A percentile compares a stretch with the other conserved stretches of the same genome.
Evolutionary conservation across 2,113 vertebrate genomes (phyloP).

Genomic region (Oxyruncus cristatus): DNA sequence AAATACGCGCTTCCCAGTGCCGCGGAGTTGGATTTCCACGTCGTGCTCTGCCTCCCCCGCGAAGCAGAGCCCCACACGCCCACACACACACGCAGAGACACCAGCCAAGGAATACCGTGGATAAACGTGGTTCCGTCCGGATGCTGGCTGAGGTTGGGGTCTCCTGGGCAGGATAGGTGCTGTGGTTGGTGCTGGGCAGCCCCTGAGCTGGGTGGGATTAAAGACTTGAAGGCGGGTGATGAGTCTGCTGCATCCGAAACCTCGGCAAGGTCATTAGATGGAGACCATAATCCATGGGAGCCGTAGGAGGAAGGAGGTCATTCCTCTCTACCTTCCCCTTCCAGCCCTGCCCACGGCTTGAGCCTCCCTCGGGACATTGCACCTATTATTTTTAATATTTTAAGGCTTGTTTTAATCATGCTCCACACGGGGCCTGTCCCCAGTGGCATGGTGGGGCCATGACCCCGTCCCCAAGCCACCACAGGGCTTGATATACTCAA

Average conservation of each 20-base stretch:
- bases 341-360: neutral
- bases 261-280: neutral
- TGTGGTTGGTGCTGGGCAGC: neutral
- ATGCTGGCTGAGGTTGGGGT: neutral
- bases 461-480: neutral
- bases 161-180: neutral
- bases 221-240: neutral
- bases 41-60: neutral
- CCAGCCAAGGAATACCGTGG: neutral
- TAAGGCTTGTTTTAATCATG: neutral
- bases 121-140: too few relatives aligned
- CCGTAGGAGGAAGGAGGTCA: neutral
- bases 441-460: accelerated
- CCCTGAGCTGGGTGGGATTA: neutral
- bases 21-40: neutral
- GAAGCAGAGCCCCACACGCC: neutral
- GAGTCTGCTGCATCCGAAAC: neutral
- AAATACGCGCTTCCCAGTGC: neutral
- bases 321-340: neutral
- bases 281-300: neutral
- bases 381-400: neutral
- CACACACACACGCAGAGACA: neutral
- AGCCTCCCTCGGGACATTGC: neutral
- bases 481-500: neutral
- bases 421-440: accelerated